A percentile compares a stretch with the other conserved stretches of the same genome.
Evolutionary conservation across 2,113 vertebrate genomes (phyloP).

Genomic region (Lepisosteus oculatus): DNA sequence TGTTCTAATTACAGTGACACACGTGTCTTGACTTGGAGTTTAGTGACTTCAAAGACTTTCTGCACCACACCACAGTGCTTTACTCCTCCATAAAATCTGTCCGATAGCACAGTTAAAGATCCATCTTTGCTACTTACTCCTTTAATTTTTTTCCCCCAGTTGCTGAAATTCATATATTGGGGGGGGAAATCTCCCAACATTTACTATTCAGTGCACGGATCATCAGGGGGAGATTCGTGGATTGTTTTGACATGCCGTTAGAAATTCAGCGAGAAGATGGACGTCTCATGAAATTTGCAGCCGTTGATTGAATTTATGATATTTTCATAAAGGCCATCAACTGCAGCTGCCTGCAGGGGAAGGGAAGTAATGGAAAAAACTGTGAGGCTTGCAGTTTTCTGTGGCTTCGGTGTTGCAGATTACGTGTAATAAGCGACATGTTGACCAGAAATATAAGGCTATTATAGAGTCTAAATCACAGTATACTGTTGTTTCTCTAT

Average conservation of each 20-base stretch:
- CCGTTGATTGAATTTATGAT: slow-evolving; percentile 82
- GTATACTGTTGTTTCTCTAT: neutral
- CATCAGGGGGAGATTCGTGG: slow-evolving; percentile 62
- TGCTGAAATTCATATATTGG: slow-evolving; percentile 43
- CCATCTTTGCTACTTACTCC: neutral
- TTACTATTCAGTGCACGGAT: slow-evolving; percentile 19
- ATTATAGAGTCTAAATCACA: neutral
- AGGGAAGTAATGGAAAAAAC: slow-evolving; percentile 64
- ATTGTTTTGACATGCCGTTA: slow-evolving; percentile 87
- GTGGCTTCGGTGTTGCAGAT: neutral
- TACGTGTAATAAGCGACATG: slow-evolving; percentile 5
- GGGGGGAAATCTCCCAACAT: slow-evolving; percentile 18
- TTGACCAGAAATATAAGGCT: neutral
- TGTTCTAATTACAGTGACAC: neutral
- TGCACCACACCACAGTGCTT: neutral
- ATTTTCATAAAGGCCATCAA: slow-evolving; percentile 86
- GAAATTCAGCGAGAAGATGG: slow-evolving; percentile 83
- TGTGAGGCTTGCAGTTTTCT: neutral
- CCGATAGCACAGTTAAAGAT: neutral
- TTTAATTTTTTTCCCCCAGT: slow-evolving; percentile 28
- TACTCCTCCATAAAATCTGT: slow-evolving; percentile 25
- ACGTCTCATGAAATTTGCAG: slow-evolving; percentile 87
- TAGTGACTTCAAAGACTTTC: neutral
- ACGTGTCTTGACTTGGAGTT: slow-evolving; percentile 3
- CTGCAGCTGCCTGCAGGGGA: slow-evolving; percentile 70